Base-by-base conservation (phyloP, 37 sponge, comb jelly and placozoan genomes). In the Diacarnus erythraeanus region DNA sequence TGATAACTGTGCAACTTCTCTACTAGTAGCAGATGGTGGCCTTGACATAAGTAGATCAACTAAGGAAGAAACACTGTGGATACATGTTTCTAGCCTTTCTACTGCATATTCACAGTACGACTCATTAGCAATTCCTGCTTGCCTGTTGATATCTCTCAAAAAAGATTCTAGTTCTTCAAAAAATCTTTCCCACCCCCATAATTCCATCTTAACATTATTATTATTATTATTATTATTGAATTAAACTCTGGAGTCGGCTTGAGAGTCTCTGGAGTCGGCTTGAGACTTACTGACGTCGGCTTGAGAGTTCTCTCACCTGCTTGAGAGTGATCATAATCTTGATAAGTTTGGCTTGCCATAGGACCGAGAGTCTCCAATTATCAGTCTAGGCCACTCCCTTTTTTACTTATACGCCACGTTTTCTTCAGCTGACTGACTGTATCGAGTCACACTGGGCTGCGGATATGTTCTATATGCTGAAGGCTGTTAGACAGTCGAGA, bases 121-220 rank as follows among this genome's bases (percentile, higher is more conserved):
- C 26, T 44, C 41, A 37, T 76, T 77, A 17, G 77, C 77, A 18
- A 18, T 59, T 25, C 84, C 84, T 39, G 39, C 18, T 41, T 77
- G 70, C 31, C 78, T 56, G 8, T 70, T 42, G 1, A 57, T 25
- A 71, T 69, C 31, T 27, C 61, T 40, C 21, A 84, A 38, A 70
- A 84, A 83, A 36, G 38, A 21, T 12, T 71, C 6, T 17, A 84
- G 2, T 20, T 77, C 63, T 18, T 6, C 40, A 57, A 84, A 84
- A 37, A 66, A 84, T 38, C 69, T 47, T 1, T 57, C 44, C 84
- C 84, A 84, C 2, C 77, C 84, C 80, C 70, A 77, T 2, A 59
- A 15, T 2, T 72, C 72, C 72, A 38, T 72, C 72, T 38, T 5
- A 12, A 9, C 4, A 29, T 36, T 31, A 12, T 33, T 37, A 9